These are phyloP conservation scores for Danaus plexippus DNA, from an alignment of 1,140 invertebrate genomes.

Conservation along the genomic window DNA sequence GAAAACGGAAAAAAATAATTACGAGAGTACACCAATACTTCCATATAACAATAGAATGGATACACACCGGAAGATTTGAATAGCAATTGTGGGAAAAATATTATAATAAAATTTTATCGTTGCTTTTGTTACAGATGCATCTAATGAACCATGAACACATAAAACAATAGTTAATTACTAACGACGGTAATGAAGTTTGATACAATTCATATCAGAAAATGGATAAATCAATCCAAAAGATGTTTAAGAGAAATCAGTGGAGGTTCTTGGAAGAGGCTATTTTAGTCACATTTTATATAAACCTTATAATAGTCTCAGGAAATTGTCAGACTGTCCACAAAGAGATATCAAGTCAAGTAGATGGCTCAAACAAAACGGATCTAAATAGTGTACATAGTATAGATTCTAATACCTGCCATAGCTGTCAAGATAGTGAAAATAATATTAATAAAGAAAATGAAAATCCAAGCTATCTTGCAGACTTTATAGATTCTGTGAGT, in stretches of 20 bases:
- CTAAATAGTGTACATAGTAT: slow-evolving; percentile 48
- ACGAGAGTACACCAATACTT: background rate
- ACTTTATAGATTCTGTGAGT: slow-evolving; percentile 39
- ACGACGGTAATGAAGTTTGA: slow-evolving; percentile 45
- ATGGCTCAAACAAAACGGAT: slow-evolving; percentile 43
- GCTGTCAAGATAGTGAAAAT: slow-evolving; percentile 49
- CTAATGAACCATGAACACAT: slow-evolving; percentile 17
- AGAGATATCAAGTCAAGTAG: slow-evolving; percentile 37
- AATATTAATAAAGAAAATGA: slow-evolving; percentile 20
- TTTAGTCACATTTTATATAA: slow-evolving; percentile 46
- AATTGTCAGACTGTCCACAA: slow-evolving; percentile 37
- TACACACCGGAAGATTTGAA: background rate
- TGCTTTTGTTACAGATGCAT: slow-evolving; percentile 49
- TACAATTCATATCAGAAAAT: slow-evolving; percentile 32
- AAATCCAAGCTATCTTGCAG: slow-evolving; percentile 26
- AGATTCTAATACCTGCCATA: slow-evolving; percentile 58
- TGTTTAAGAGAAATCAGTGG: slow-evolving; percentile 35
- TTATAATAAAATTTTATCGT: slow-evolving; percentile 15
- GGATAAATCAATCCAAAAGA: slow-evolving; percentile 30
- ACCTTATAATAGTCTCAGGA: slow-evolving; percentile 28
- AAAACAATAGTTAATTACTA: slow-evolving; percentile 6
- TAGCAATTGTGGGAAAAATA: slow-evolving; percentile 20
- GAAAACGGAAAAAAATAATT: background rate
- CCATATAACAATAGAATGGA: background rate
- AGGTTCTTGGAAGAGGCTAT: slow-evolving; percentile 34